Evolutionary conservation across 2,113 vertebrate species (phyloP).

Genomic region (Lophochroa leadbeateri): DNA sequence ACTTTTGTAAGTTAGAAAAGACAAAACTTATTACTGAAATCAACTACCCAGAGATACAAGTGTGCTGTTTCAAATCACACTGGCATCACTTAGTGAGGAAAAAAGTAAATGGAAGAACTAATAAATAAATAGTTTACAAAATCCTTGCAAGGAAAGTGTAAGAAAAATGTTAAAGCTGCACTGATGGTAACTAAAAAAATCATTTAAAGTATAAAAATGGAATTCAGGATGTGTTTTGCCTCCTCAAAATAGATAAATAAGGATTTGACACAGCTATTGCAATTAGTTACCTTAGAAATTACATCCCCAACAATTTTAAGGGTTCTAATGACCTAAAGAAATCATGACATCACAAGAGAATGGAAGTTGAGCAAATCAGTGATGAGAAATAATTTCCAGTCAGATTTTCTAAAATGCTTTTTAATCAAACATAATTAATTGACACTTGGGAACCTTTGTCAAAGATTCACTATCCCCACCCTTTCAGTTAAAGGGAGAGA

Average conservation of each 20-base stretch:
- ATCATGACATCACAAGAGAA: not conserved
- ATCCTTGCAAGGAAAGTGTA: not conserved
- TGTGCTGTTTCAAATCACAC: not conserved
- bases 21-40: not conserved
- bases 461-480: not conserved
- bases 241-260: not conserved
- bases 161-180: not conserved
- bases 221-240: not conserved
- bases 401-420: not conserved
- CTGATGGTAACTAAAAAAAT: not conserved
- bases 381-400: not conserved
- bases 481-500: not conserved
- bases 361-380: not conserved
- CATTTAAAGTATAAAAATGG: not conserved
- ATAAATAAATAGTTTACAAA: not conserved
- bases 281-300: not conserved
- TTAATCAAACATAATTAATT: slow-evolving; percentile 4
- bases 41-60: not conserved
- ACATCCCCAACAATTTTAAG: not conserved
- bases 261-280: not conserved
- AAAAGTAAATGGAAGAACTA: not conserved
- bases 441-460: not conserved
- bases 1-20: not conserved
- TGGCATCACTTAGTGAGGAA: not conserved
- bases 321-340: not conserved